Evolutionary conservation across 2,797 vertebrate species (phyloP).

Genomic region (Mormyrops attenuatus): DNA sequence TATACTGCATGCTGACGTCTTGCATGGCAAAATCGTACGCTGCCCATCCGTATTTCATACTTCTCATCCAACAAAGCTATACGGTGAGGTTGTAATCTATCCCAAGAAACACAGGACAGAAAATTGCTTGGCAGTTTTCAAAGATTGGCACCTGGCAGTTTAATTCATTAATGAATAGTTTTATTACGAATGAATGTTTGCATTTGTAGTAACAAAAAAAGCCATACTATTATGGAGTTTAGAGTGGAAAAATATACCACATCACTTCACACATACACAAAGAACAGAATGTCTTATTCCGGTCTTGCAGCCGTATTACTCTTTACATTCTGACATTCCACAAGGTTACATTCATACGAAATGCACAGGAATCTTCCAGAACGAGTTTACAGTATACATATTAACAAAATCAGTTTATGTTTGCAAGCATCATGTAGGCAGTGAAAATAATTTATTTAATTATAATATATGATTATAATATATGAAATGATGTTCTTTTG

Average conservation of each 20-base stretch:
- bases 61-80: neutral
- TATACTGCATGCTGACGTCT: neutral
- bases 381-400: neutral
- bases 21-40: neutral
- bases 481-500: neutral
- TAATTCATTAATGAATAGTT: neutral
- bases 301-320: neutral
- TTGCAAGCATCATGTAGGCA: neutral
- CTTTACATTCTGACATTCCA: neutral
- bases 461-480: no score
- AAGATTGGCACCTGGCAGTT: neutral
- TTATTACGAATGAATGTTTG: neutral
- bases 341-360: neutral
- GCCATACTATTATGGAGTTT: neutral
- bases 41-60: neutral
- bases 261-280: neutral
- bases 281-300: neutral
- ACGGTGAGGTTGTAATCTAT: neutral
- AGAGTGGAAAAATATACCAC: neutral
- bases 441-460: neutral
- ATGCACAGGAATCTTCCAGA: neutral
- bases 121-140: neutral
- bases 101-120: neutral
- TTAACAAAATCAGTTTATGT: neutral
- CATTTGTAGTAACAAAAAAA: neutral